phyloP scores from a whole-genome alignment of 2,113 vertebrate genomes.

The Dasyprocta punctata region DNA sequence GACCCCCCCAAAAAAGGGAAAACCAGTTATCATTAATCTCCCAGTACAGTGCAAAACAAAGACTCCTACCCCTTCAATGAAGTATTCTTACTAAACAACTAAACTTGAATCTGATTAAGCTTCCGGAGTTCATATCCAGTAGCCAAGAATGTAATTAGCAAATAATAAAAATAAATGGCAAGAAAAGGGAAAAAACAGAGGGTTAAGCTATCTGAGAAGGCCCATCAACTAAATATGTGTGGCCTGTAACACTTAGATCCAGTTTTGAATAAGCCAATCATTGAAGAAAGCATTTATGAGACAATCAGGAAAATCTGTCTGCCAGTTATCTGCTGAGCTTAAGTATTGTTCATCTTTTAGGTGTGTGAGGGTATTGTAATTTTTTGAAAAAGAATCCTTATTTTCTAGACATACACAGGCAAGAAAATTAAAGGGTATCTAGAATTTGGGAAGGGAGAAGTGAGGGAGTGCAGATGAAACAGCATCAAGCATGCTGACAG shows the following conservation, averaged over 20 bases:
- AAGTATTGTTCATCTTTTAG: constrained; percentile 5
- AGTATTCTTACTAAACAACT: not conserved
- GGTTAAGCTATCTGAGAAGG: not conserved
- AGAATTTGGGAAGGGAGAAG: not conserved
- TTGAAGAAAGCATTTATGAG: not conserved
- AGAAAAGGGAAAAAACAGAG: not conserved
- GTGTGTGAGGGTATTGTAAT: not conserved
- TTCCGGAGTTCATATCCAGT: not conserved
- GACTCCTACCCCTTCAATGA: not conserved
- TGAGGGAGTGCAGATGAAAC: not conserved
- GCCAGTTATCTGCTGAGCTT: not conserved
- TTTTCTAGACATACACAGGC: not conserved
- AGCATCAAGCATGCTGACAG: not conserved
- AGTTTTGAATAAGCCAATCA: not conserved
- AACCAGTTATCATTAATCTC: not conserved
- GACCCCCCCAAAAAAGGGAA: not conserved
- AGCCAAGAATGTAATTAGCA: not conserved
- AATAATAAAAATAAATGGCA: constrained; percentile 43
- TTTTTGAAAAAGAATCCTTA: not conserved
- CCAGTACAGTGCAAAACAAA: not conserved
- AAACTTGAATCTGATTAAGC: not conserved
- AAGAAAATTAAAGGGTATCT: not conserved
- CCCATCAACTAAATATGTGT: not conserved
- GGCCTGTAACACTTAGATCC: not conserved
- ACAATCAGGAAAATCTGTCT: not conserved